Base-by-base conservation (phyloP, 2,888 invertebrate genomes). In the Aproaerema taeniolella region DNA sequence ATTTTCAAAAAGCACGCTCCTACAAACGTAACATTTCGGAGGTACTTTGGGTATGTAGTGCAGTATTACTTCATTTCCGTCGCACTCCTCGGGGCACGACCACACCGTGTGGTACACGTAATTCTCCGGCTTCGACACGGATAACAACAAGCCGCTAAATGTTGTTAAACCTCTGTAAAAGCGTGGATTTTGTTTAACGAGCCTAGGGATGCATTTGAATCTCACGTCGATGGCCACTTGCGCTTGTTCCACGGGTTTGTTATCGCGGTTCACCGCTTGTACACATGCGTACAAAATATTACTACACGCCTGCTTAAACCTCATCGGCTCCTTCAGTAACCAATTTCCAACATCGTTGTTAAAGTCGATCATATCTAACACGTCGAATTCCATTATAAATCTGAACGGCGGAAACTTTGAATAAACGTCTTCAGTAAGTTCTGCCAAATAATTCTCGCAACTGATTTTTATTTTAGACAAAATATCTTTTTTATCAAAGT, bases 81-180 rank as follows among this genome's bases (percentile, higher is more conserved):
- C 81, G 46, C 86, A 86, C 45, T 82, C 73, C 53, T 86, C 85
- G n/a, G 78, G 80, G 41, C 86, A 86, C 0, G 75, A 73, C 85
- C 85, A 85, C 31, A 86, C 78, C 0, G 81, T 70, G 47, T 86
- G 83, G 41, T 68, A 71, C 10, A 76, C 75, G 41, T 77, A 79
- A 30, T 58, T 67, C 11, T 55, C 58, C 1, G 75, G 67, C 47
- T 79, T 81, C 0, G 79, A 65, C 28, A 73, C 40, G 13, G 59
- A 53, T 38, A 79, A 41, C 16, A 86, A 65, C 24, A 71, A 46
- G 1, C 82, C 85, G 45, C 66, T 56, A 39, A 67, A 64, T 7
- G 52, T 46, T n/a, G 61, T 54, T 11, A 83, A 46, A 4, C 76
- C 77, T 13, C 46, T 52, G 44, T 74, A 75, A 39, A 46, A 36